Percentiles rank a stretch among this genome's conserved stretches.
These are phyloP conservation scores for Raja brachyura DNA, from an alignment of 2,113 vertebrate species.

Conservation along the genomic window DNA sequence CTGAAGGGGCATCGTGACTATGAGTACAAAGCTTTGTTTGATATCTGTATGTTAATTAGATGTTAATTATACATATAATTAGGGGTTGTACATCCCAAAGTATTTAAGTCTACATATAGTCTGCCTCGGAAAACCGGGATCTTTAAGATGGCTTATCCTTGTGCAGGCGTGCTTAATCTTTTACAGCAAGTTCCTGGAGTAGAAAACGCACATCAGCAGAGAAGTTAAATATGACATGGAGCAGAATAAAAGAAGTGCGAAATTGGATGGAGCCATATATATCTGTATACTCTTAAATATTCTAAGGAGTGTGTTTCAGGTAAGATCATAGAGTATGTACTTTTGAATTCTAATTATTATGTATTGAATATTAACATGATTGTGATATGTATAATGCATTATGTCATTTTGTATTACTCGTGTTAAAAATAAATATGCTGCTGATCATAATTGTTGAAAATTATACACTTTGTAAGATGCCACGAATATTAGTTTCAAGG, in stretches of 20 bases:
- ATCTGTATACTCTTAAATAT: conserved; percentile 48
- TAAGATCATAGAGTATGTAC: conserved; percentile 45
- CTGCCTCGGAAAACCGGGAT: not conserved
- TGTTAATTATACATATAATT: not conserved
- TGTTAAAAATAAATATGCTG: not conserved
- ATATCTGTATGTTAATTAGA: not conserved
- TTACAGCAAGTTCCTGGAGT: conserved; percentile 27
- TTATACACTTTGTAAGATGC: not conserved
- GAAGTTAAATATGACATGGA: not conserved
- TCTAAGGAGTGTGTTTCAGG: conserved; percentile 52
- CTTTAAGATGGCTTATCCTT: not conserved
- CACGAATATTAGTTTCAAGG: not conserved
- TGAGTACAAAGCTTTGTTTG: not conserved
- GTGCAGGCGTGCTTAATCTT: conserved; percentile 38
- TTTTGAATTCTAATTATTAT: not conserved
- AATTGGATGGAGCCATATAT: conserved; percentile 50
- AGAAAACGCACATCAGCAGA: not conserved
- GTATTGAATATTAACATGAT: not conserved
- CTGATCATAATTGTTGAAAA: not conserved
- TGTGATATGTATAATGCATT: not conserved
- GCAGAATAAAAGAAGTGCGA: conserved; percentile 38
- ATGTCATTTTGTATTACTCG: not conserved
- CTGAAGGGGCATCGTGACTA: not conserved
- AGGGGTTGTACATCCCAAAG: not conserved
- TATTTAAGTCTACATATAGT: not conserved